A percentile compares a stretch with the other conserved stretches of the same genome.
These are phyloP conservation scores for Macaria liturata DNA, from an alignment of 2,888 invertebrate genomes.

Conservation along the genomic window DNA sequence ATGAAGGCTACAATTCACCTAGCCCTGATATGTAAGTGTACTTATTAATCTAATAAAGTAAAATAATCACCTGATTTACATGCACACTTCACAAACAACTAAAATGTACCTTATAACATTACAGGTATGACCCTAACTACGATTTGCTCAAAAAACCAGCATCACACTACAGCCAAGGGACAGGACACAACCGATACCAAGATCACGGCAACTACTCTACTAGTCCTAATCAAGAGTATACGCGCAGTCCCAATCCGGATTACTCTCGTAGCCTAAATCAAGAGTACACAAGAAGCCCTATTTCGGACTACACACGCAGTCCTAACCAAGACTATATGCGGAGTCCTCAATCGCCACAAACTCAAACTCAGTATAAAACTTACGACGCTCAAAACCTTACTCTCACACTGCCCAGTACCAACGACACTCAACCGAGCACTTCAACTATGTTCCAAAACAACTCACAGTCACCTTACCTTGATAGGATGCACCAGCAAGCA, in stretches of 20 bases:
- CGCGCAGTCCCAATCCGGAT: constrained; percentile 61
- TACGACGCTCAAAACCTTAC: constrained; percentile 77
- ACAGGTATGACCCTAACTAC: constrained; percentile 81
- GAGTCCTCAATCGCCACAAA: constrained; percentile 74
- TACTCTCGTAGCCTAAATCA: constrained; percentile 54
- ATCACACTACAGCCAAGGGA: constrained; percentile 77
- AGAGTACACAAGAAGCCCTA: constrained; percentile 79
- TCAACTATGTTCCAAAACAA: constrained; percentile 68
- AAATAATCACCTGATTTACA: neutral
- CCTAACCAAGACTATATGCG: constrained; percentile 79
- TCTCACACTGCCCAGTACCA: constrained; percentile 52
- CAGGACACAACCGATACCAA: constrained; percentile 68
- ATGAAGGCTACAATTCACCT: constrained; percentile 89
- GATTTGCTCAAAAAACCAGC: constrained; percentile 80
- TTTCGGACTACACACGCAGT: constrained; percentile 80
- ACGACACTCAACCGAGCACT: constrained; percentile 71
- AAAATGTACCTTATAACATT: constrained; percentile 20
- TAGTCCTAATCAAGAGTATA: constrained; percentile 77
- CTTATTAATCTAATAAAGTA: neutral
- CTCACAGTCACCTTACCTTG: constrained; percentile 78
- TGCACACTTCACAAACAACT: constrained; percentile 13
- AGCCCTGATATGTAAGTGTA: constrained; percentile 86
- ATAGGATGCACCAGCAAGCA: constrained; percentile 67
- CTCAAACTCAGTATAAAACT: constrained; percentile 65
- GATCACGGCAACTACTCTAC: constrained; percentile 66